Conservation (phyloP, 2,888 invertebrate species). For the Lasioglossum figueresi region DNA sequence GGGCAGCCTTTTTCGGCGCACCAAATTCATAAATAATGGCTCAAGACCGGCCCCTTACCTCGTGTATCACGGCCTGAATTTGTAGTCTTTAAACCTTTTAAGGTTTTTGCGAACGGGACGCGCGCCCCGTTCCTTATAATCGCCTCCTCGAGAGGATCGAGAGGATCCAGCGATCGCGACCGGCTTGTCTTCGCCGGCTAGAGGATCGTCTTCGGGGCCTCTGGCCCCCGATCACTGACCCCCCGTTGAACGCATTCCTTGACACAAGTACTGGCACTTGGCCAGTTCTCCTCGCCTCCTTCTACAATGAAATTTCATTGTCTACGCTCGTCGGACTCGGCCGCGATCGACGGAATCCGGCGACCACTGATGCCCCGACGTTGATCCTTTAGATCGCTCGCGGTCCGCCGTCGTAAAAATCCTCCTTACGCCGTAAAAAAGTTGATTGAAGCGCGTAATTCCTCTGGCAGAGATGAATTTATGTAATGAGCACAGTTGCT, state of each 20-base stretch:
- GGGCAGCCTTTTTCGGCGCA: conserved; percentile 75
- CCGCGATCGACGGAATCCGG: not conserved
- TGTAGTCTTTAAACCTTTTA: conserved; percentile 82
- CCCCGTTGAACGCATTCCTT: conserved; percentile 57
- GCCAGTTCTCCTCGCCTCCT: conserved; percentile 11
- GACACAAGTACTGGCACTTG: conserved; percentile 48
- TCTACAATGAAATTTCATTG: conserved; percentile 20
- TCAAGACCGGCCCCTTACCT: conserved; percentile 73
- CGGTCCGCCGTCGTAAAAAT: conserved; percentile 8
- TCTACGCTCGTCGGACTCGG: not conserved
- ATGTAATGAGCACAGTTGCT: not conserved
- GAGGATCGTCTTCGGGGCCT: conserved; percentile 61
- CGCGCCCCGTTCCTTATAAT: conserved; percentile 64
- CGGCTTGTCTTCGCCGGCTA: conserved; percentile 15
- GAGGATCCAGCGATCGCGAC: conserved; percentile 38
- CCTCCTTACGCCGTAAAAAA: not conserved
- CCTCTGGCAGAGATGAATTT: not conserved
- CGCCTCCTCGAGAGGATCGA: conserved; percentile 36
- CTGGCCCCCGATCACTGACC: conserved; percentile 59
- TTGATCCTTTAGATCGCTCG: not conserved
- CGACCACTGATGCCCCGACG: not conserved
- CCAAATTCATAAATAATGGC: conserved; percentile 83
- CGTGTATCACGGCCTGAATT: conserved; percentile 77
- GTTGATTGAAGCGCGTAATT: conserved; percentile 8
- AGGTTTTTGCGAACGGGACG: conserved; percentile 75